phyloP scores from a whole-genome alignment of 1,140 invertebrate genomes.

The Psilanteris sp. region DNA sequence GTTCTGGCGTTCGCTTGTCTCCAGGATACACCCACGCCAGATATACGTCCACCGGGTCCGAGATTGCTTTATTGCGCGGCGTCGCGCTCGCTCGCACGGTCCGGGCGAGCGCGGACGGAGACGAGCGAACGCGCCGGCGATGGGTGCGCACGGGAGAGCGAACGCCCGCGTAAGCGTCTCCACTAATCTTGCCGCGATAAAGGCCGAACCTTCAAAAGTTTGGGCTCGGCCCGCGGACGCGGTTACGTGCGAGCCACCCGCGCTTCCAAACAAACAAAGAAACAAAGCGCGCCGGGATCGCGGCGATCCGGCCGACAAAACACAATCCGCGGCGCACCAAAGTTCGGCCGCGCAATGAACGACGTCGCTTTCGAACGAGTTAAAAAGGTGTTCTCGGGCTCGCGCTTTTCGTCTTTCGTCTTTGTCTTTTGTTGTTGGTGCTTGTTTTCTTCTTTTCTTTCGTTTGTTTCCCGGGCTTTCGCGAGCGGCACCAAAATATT shows the following conservation, averaged over 20 bases:
- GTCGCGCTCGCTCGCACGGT: conserved; percentile 51
- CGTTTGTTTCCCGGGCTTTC: neutral
- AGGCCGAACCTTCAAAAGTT: conserved; percentile 51
- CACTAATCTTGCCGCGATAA: conserved; percentile 65
- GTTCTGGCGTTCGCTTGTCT: conserved; percentile 75
- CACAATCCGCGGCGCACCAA: conserved; percentile 34
- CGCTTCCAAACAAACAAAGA: conserved; percentile 54
- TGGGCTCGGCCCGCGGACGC: conserved; percentile 50
- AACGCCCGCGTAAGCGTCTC: conserved; percentile 59
- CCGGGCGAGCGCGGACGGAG: conserved; percentile 23
- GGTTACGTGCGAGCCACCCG: conserved; percentile 58
- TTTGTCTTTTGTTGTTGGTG: no score
- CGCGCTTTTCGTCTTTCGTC: conserved; percentile 31
- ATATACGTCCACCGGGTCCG: conserved; percentile 53
- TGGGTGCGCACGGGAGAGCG: conserved; percentile 42
- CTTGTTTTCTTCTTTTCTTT: no score
- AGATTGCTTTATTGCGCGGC: conserved; percentile 66
- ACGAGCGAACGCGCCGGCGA: conserved; percentile 15
- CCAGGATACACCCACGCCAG: conserved; percentile 74
- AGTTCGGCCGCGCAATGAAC: conserved; percentile 37
- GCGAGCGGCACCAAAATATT: conserved; percentile 5
- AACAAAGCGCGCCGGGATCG: conserved; percentile 28
- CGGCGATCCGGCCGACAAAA: conserved; percentile 47
- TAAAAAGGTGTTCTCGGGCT: conserved; percentile 26
- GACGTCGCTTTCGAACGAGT: conserved; percentile 31